phyloP scores from a whole-genome alignment of 2,888 invertebrate species.

The Gymnocheta viridis region DNA sequence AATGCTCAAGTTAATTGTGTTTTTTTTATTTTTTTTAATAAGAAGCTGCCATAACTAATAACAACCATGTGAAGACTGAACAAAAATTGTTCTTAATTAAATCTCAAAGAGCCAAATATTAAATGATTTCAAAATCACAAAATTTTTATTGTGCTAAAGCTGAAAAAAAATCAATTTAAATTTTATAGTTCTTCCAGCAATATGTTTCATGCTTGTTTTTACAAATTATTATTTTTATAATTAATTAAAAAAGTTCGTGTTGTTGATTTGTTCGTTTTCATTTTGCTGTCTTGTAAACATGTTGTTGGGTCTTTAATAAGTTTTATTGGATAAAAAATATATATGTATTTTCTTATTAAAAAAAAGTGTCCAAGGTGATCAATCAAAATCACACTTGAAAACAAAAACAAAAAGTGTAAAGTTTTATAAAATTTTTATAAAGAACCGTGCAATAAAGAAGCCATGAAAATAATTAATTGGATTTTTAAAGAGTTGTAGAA shows the following conservation, averaged over 20 bases:
- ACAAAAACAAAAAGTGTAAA: slow-evolving; percentile 35
- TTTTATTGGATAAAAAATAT: slow-evolving; percentile 18
- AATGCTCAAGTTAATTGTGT: slow-evolving; percentile 53
- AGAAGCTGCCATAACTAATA: not conserved
- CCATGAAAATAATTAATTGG: slow-evolving; percentile 55
- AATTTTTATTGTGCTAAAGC: not conserved
- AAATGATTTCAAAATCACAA: not conserved
- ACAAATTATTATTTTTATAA: slow-evolving; percentile 26
- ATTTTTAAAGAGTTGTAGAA: slow-evolving; percentile 19
- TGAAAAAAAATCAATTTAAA: not conserved
- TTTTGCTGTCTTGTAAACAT: slow-evolving; percentile 32
- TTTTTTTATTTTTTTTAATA: not conserved
- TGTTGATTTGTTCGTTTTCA: slow-evolving; percentile 17
- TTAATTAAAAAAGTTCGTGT: slow-evolving; percentile 62
- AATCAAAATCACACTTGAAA: slow-evolving; percentile 60
- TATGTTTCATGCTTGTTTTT: not conserved
- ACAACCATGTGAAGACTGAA: slow-evolving; percentile 4
- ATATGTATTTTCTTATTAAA: slow-evolving; percentile 5
- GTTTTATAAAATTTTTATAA: slow-evolving; percentile 26
- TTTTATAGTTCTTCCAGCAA: not conserved
- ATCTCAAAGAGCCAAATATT: not conserved
- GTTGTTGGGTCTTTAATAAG: slow-evolving; percentile 21
- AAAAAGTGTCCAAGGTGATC: slow-evolving; percentile 56
- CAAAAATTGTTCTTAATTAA: not conserved
- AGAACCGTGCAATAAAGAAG: not conserved